Evolutionary conservation across 2,888 invertebrate genomes (phyloP), one percentile per base, ranked within the genome.

Genomic region (Megalurothrips usitatus): DNA sequence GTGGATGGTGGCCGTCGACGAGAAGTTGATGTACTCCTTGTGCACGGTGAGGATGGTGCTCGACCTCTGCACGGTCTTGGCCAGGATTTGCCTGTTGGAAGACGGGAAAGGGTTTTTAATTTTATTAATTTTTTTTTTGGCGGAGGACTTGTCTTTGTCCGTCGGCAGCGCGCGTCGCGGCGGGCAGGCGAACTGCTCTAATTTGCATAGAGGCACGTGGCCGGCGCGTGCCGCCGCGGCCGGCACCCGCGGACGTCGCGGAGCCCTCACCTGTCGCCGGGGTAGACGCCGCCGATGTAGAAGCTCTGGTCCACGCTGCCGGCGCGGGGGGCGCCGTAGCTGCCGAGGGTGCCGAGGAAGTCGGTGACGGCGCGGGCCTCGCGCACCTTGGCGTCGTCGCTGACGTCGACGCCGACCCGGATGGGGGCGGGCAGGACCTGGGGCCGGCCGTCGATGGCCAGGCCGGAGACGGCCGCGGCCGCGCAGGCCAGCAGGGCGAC

Each of bases 401-500:
- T 23, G n/a, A n/a, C n/a, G 12, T 49, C 10, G 49, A 49, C 9
- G 12, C 49, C 49, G 49, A 49, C 10, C 49, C n/a, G n/a, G 58
- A 58, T 14, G 58, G 11, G 14, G 17, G 6, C 12, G 58, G 23
- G 23, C 23, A 68, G 68, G 68, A 11, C 23, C 23, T 52, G 17
- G 11, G 11, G 19, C 19, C 52, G 58, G 17, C 58, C 17, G 6
- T 8, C 58, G 58, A 58, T 58, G 58, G 68, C 11, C 68, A 52
- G 52, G 52, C 52, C 19, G 34, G 34, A 43, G 3, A 43, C 34
- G 34, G 58, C 58, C 23, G 68, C 68, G 1, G 23, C 68, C 23
- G 68, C 68, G 68, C 68, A 68, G 68, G 23, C 68, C 68, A 68
- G n/a, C 68, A 68, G 68, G 68, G 68, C 68, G 23, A 68, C n/a